These are phyloP conservation scores for Saccostrea echinata DNA, from an alignment of 1,140 invertebrate species.

Conservation along the genomic window DNA sequence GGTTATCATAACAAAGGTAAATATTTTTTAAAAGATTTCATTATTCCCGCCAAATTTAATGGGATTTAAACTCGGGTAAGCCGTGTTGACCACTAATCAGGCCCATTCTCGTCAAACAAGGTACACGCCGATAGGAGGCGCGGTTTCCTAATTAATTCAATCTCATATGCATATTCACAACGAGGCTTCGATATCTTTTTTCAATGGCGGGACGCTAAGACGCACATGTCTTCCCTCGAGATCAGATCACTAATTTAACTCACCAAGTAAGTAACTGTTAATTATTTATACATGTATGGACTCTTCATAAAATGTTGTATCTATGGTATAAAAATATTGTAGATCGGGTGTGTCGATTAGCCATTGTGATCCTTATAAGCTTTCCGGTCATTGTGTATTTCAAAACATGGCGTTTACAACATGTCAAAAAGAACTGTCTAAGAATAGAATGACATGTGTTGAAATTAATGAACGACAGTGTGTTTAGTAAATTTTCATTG, in stretches of 20 bases:
- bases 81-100: constrained; percentile 5
- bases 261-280: constrained; percentile 51
- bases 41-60: background rate
- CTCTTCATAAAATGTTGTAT: constrained; percentile 32
- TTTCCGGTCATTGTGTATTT: constrained; percentile 61
- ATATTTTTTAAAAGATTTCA: background rate
- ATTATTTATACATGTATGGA: constrained; percentile 33
- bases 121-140: constrained; percentile 60
- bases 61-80: background rate
- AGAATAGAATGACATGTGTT: background rate
- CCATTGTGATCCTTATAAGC: constrained; percentile 48
- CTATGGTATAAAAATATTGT: constrained; percentile 44
- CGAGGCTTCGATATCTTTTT: constrained; percentile 63
- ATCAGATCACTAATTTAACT: constrained; percentile 46
- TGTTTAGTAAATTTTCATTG: background rate
- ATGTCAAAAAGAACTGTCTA: constrained; percentile 44
- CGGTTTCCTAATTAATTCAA: constrained; percentile 62
- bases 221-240: constrained; percentile 64
- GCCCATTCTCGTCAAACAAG: constrained; percentile 39
- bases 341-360: constrained; percentile 54
- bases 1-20: too few relatives aligned
- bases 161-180: constrained; percentile 65
- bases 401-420: constrained; percentile 58
- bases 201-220: constrained; percentile 64
- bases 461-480: background rate